A percentile compares a stretch with the other conserved stretches of the same genome.
Evolutionary conservation across 2,797 vertebrate genomes (phyloP).

Genomic region (Hephaestus fuliginosus): DNA sequence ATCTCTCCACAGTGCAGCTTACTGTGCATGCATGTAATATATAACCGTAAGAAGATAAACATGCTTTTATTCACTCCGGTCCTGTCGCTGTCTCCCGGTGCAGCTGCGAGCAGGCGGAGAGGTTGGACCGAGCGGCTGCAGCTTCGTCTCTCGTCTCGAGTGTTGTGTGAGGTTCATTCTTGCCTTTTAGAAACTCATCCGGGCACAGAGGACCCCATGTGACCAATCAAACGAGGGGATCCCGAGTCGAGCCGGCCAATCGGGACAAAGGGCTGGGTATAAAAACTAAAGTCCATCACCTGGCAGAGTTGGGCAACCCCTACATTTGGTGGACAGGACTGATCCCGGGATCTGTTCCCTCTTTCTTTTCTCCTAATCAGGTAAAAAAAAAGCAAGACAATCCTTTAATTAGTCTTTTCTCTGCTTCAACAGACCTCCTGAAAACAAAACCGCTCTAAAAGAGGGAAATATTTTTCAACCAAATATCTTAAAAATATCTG

Average conservation of each 20-base stretch:
- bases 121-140: conserved; percentile 71
- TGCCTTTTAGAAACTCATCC: conserved; percentile 86
- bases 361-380: conserved; percentile 86
- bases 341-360: conserved; percentile 89
- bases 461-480: conserved; percentile 15
- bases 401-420: conserved; percentile 29
- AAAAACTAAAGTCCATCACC: conserved; percentile 78
- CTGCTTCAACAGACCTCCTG: conserved; percentile 7
- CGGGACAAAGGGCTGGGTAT: conserved; percentile 76
- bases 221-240: conserved; percentile 79
- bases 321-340: conserved; percentile 88
- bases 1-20: not conserved
- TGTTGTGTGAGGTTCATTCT: conserved; percentile 78
- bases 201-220: conserved; percentile 43
- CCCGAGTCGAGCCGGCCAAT: conserved; percentile 76
- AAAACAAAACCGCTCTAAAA: conserved; percentile 11
- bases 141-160: conserved; percentile 79
- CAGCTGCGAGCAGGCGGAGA: conserved; percentile 22
- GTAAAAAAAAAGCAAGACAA: conserved; percentile 72
- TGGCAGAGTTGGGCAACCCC: conserved; percentile 87
- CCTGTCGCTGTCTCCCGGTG: not conserved
- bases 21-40: not conserved
- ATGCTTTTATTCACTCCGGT: not conserved
- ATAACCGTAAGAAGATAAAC: not conserved
- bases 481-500: conserved; percentile 20